A percentile compares a stretch with the other conserved stretches of the same genome.
These are phyloP conservation scores for Aphidius ervi DNA, from an alignment of 1,140 invertebrate genomes.

Conservation along the genomic window DNA sequence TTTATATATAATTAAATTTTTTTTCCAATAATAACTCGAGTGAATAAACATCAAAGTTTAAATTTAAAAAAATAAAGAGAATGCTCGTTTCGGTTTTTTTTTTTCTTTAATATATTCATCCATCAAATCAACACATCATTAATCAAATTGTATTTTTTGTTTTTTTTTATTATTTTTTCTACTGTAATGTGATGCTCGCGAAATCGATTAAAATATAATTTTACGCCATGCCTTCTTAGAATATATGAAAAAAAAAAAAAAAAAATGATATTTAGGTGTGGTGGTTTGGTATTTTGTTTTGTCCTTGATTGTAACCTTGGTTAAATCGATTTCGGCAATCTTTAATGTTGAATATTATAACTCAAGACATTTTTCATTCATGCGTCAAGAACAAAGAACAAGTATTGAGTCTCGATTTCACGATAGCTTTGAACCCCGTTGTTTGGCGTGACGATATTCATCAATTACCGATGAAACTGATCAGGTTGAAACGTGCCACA, in stretches of 20 bases:
- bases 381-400: constrained; percentile 2
- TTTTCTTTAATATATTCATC: too few relatives aligned
- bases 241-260: too few relatives aligned
- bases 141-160: neutral
- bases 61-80: too few relatives aligned
- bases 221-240: neutral
- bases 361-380: constrained; percentile 8
- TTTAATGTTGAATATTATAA: neutral
- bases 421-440: neutral
- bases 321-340: neutral
- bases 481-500: constrained; percentile 2
- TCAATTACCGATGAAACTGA: constrained; percentile 7
- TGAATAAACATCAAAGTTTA: too few relatives aligned
- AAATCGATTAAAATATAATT: constrained; percentile 11
- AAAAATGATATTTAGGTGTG: too few relatives aligned
- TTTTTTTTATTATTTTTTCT: neutral
- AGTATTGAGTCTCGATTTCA: constrained; percentile 3
- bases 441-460: constrained; percentile 7
- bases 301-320: too few relatives aligned
- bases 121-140: too few relatives aligned
- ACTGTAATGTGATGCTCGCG: too few relatives aligned
- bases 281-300: neutral
- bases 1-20: too few relatives aligned
- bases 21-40: too few relatives aligned
- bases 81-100: neutral